Evolutionary conservation across 2,888 invertebrate genomes (phyloP).

Genomic region (Machimus rusticus): DNA sequence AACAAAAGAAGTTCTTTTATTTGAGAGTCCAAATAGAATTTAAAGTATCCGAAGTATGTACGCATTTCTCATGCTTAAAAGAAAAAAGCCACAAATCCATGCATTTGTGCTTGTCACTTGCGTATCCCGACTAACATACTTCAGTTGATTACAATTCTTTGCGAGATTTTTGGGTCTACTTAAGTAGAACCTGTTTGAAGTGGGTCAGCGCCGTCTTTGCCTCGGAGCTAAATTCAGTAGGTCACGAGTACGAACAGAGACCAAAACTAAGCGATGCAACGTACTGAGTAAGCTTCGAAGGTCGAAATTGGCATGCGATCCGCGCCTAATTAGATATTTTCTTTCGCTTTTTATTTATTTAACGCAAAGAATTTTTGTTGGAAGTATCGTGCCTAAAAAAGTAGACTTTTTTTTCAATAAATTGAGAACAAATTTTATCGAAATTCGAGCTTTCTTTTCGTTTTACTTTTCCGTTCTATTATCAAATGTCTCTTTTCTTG

Average conservation of each 20-base stretch:
- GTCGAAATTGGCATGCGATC: background rate
- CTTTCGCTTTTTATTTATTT: background rate
- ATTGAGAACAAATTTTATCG: background rate
- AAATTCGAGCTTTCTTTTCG: background rate
- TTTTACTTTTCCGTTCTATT: background rate
- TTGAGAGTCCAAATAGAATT: background rate
- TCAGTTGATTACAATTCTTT: background rate
- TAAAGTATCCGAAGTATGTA: background rate
- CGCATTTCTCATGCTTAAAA: background rate
- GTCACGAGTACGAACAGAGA: background rate
- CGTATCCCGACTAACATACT: background rate
- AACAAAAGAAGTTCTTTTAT: background rate
- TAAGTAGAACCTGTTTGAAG: constrained; percentile 12
- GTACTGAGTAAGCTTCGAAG: background rate
- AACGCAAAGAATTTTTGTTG: background rate
- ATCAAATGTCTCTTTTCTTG: no score
- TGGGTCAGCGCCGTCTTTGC: background rate
- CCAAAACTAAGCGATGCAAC: background rate
- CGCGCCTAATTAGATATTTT: background rate
- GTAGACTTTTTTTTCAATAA: background rate
- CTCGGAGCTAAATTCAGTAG: constrained; percentile 22
- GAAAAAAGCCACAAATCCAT: background rate
- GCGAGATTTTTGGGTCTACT: background rate
- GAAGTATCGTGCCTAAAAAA: background rate
- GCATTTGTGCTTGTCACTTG: background rate